phyloP scores from a whole-genome alignment of 2,797 vertebrate species.

The Anniella stebbinsi region DNA sequence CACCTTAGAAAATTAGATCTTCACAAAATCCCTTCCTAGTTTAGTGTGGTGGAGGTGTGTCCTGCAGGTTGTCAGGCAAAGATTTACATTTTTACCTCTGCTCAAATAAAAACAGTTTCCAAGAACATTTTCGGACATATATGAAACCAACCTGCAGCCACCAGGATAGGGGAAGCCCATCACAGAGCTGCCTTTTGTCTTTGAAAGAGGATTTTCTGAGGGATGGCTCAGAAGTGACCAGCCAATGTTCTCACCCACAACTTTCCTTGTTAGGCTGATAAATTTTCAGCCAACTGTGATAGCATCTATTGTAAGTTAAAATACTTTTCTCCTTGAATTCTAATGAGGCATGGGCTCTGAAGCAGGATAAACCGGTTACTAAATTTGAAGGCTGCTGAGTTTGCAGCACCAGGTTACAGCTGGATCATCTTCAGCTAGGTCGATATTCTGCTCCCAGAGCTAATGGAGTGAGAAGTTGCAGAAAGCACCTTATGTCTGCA shows the following conservation, averaged over 20 bases:
- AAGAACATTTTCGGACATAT: neutral
- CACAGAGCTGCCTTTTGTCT: neutral
- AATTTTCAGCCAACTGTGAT: no score
- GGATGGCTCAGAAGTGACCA: neutral
- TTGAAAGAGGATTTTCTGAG: neutral
- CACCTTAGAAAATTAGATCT: neutral
- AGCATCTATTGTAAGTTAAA: neutral
- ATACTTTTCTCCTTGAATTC: neutral
- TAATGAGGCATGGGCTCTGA: neutral
- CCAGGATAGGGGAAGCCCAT: neutral
- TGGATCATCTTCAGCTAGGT: rapidly evolving
- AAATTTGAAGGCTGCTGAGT: neutral
- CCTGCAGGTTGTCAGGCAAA: rapidly evolving
- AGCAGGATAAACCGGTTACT: neutral
- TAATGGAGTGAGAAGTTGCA: rapidly evolving
- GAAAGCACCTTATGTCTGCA: no score
- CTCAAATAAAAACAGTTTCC: neutral
- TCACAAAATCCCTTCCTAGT: neutral
- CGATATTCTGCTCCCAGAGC: rapidly evolving
- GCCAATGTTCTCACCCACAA: neutral
- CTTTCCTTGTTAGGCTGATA: neutral
- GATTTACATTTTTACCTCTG: neutral
- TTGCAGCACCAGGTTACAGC: rapidly evolving
- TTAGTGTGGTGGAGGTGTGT: rapidly evolving
- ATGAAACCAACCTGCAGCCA: neutral